These are phyloP conservation scores for Atopsyche davidsoni DNA, from an alignment of 1,140 invertebrate species.

Conservation along the genomic window DNA sequence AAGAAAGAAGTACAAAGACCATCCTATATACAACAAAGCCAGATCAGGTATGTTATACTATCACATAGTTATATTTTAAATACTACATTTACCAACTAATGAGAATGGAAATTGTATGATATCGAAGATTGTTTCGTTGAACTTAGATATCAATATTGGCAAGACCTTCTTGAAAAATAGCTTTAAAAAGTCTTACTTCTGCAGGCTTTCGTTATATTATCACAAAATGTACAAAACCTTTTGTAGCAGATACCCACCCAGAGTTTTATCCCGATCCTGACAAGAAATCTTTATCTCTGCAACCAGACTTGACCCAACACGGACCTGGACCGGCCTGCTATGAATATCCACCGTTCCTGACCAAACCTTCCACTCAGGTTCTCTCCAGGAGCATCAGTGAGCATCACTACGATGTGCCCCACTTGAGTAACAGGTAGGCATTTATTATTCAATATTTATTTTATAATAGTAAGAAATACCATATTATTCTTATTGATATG, in stretches of 20 bases:
- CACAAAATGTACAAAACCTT: no score
- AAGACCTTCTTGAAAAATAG: no score
- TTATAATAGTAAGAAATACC: no score
- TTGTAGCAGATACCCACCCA: slow-evolving; percentile 70
- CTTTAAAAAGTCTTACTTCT: no score
- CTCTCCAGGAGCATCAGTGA: slow-evolving; percentile 46
- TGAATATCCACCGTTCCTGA: slow-evolving; percentile 26
- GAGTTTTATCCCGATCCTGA: slow-evolving; percentile 81
- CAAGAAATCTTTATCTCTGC: slow-evolving; percentile 73
- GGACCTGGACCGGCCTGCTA: slow-evolving; percentile 35
- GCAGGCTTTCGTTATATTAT: no score
- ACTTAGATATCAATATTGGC: no score
- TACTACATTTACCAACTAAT: slow-evolving; percentile 1
- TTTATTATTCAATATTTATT: no score
- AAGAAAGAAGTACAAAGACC: slow-evolving; percentile 68
- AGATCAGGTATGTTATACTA: slow-evolving; percentile 69
- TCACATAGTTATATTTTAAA: neutral
- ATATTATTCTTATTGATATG: no score
- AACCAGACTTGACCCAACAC: slow-evolving; percentile 74
- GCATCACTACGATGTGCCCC: slow-evolving; percentile 82
- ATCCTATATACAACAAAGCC: slow-evolving; percentile 79
- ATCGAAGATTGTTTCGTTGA: no score
- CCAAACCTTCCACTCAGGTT: slow-evolving; percentile 27
- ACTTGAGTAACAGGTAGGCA: slow-evolving; percentile 52
- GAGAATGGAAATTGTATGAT: no score